Percentiles rank a stretch among this genome's conserved stretches.
Conservation (phyloP, 2,888 invertebrate genomes). For the Phymatocera aterrima region DNA sequence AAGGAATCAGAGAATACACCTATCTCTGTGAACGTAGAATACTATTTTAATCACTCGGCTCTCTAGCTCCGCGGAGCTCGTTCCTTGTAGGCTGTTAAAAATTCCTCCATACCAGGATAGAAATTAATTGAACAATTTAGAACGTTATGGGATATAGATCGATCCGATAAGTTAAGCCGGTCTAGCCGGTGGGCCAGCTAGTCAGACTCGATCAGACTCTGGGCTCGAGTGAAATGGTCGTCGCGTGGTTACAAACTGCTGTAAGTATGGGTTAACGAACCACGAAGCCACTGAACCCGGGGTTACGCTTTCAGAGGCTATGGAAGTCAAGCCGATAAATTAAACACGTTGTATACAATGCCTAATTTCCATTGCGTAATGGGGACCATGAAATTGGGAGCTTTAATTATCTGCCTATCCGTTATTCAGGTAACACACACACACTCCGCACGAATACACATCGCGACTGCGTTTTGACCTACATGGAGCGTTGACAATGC, state of each 20-base stretch:
- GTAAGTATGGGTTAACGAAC: conserved; percentile 41
- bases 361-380: conserved; percentile 39
- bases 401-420: conserved; percentile 31
- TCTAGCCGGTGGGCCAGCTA: conserved; percentile 22
- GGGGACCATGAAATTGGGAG: conserved; percentile 18
- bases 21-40: background rate
- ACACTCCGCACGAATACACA: background rate
- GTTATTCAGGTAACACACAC: background rate
- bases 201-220: conserved; percentile 12
- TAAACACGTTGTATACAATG: conserved; percentile 40
- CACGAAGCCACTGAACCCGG: conserved; percentile 36
- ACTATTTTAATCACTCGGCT: background rate
- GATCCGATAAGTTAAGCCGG: conserved; percentile 19
- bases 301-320: conserved; percentile 21
- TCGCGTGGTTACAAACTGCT: conserved; percentile 7
- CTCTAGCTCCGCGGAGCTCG: background rate
- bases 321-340: conserved; percentile 40
- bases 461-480: background rate
- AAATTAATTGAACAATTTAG: conserved; percentile 37
- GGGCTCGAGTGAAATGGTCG: conserved; percentile 30
- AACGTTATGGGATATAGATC: conserved; percentile 38
- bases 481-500: background rate
- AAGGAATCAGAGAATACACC: background rate
- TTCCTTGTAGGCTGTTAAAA: background rate
- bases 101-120: background rate